phyloP scores from a whole-genome alignment of 2,888 invertebrate genomes.

The Neoscelio sp. region DNA sequence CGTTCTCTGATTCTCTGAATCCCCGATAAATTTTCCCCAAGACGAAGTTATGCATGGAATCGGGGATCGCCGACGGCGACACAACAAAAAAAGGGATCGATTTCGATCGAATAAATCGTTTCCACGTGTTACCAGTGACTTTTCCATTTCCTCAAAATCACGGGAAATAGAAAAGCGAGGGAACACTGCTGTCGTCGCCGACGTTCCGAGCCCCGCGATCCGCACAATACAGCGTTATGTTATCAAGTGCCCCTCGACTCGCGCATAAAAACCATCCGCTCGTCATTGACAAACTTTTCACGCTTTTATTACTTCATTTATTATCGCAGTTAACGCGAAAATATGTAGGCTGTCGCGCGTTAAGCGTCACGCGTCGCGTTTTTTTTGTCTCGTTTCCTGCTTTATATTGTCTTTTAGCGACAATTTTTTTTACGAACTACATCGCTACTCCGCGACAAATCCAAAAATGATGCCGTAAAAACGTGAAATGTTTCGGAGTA shows the following conservation, averaged over 20 bases:
- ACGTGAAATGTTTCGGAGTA: too few relatives aligned
- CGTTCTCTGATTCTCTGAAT: too few relatives aligned
- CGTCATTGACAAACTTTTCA: constrained; percentile 12
- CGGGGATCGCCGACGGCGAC: constrained; percentile 1
- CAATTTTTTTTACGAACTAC: neutral
- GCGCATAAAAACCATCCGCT: constrained; percentile 5
- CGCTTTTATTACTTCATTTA: constrained; percentile 6
- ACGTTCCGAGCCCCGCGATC: neutral
- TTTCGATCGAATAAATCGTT: constrained; percentile 72
- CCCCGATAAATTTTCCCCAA: too few relatives aligned
- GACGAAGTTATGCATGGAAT: constrained; percentile 10
- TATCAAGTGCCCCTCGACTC: neutral
- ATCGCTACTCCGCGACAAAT: too few relatives aligned
- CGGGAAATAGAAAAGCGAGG: constrained; percentile 72
- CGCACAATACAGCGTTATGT: constrained; percentile 6
- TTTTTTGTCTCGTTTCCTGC: neutral
- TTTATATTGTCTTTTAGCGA: neutral
- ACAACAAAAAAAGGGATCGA: constrained; percentile 55
- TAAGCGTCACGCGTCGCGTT: neutral
- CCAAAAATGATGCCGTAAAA: too few relatives aligned
- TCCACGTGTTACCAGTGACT: constrained; percentile 67
- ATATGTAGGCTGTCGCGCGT: constrained; percentile 2
- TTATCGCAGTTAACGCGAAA: constrained; percentile 6
- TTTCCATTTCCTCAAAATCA: constrained; percentile 74
- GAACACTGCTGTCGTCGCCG: constrained; percentile 21